These are phyloP conservation scores for Trichonephila inaurata DNA, from an alignment of 1,140 invertebrate species.

Conservation along the genomic window DNA sequence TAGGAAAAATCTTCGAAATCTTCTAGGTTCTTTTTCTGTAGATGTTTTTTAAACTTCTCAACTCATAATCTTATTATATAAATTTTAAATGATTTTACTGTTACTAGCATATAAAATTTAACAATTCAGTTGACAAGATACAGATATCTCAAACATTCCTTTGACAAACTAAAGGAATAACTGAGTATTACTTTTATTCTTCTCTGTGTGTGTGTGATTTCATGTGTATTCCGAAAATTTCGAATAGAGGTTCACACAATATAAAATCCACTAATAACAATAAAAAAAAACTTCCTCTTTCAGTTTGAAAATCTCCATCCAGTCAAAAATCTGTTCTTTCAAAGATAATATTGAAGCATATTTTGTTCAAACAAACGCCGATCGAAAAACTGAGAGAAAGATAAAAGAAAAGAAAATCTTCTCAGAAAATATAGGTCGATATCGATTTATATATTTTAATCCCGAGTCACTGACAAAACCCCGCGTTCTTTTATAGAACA, in stretches of 20 bases:
- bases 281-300: neutral
- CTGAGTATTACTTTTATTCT: neutral
- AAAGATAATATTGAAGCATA: slow-evolving; percentile 28
- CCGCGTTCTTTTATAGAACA: neutral
- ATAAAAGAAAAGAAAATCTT: slow-evolving; percentile 18
- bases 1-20: no score
- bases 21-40: no score
- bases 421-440: slow-evolving; percentile 29
- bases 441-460: slow-evolving; percentile 35
- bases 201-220: no score
- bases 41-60: no score
- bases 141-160: no score
- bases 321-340: slow-evolving; percentile 26
- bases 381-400: neutral
- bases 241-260: neutral
- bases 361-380: slow-evolving; percentile 8
- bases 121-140: no score
- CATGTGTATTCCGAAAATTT: neutral
- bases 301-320: neutral
- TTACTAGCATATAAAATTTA: no score
- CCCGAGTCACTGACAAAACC: slow-evolving; percentile 4
- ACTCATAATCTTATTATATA: no score
- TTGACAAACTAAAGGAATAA: neutral
- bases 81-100: no score
- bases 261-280: neutral